Evolutionary conservation across 2,888 invertebrate genomes (phyloP).

Genomic region (Lepidocyrtinus sp.): DNA sequence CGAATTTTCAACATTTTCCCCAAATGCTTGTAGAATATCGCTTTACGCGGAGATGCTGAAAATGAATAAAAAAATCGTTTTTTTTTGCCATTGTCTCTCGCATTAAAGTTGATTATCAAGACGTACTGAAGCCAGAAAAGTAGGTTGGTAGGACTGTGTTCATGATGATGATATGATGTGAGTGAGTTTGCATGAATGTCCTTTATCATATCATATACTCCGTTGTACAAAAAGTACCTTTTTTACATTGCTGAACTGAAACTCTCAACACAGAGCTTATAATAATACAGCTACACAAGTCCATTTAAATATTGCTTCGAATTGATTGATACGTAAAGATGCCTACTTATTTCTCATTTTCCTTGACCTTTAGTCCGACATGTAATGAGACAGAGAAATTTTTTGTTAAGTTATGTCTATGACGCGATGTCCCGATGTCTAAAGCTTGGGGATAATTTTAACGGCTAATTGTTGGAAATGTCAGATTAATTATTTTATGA

Average conservation of each 20-base stretch:
- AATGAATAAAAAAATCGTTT: no score
- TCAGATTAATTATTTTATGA: no score
- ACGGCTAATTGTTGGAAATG: no score
- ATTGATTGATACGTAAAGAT: background rate
- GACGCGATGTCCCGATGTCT: background rate
- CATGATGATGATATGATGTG: conserved; percentile 15
- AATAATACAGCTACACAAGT: conserved; percentile 2
- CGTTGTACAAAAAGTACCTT: background rate
- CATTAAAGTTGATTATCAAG: conserved; percentile 40
- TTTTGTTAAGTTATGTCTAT: no score
- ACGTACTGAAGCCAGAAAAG: conserved; percentile 42
- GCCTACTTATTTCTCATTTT: conserved; percentile 18
- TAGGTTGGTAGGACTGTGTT: conserved; percentile 52
- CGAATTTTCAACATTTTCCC: no score
- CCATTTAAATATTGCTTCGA: conserved; percentile 10
- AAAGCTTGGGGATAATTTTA: no score
- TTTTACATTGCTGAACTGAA: conserved; percentile 14
- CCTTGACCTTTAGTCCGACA: conserved; percentile 38
- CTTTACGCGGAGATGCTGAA: no score
- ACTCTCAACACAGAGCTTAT: background rate
- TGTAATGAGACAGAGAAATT: background rate
- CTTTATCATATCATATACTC: no score
- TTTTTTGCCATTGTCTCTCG: background rate
- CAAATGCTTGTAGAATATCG: no score
- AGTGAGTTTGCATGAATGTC: background rate